Evolutionary conservation across 2,888 invertebrate genomes (phyloP), one percentile per base, ranked within the genome.

Genomic region (Hemaris fuciformis): DNA sequence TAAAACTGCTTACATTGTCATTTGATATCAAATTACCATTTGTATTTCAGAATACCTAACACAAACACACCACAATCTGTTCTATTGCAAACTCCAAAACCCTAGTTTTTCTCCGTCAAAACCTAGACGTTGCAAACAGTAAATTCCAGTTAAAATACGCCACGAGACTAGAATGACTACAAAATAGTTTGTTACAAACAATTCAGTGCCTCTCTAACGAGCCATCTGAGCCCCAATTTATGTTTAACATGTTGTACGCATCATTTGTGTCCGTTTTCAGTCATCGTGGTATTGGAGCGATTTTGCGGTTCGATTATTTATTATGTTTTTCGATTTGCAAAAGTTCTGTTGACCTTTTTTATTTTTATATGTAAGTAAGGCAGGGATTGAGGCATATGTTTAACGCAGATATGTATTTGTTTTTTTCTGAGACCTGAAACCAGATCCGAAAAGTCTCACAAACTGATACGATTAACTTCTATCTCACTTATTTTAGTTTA

Each of bases 121-220:
- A 46, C 22, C 31, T 1, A 1, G 15, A 10, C 18, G n/a, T 31
- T 27, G 18, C 46, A 58, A 31, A 59, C 59, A 46, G 31, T 59
- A 59, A 59, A 59, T 59, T 46, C 18, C 22, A 13, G 46, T 34
- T 46, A 59, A 59, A 59, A 38, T 38, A 38, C 59, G 46, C 46
- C 46, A 34, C 59, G 59, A 46, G 59, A 46, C 46, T 59, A 18
- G 18, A 53, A 53, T 53, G 53, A 15, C 31, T 27, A 31, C 53
- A 27, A 31, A 53, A 53, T 53, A 53, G 53, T 53, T 53, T 18
- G 53, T 18, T 10, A 31, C 53, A 31, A 53, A 53, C 53, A 53
- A 53, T 53, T 53, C 53, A 18, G 27, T 27, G 27, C 53, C 53
- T n/a, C 53, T 31, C 53, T 53, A 53, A 53, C 53, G 53, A 53